Conservation (phyloP, 1,140 invertebrate genomes). For the Hetaerina americana region DNA sequence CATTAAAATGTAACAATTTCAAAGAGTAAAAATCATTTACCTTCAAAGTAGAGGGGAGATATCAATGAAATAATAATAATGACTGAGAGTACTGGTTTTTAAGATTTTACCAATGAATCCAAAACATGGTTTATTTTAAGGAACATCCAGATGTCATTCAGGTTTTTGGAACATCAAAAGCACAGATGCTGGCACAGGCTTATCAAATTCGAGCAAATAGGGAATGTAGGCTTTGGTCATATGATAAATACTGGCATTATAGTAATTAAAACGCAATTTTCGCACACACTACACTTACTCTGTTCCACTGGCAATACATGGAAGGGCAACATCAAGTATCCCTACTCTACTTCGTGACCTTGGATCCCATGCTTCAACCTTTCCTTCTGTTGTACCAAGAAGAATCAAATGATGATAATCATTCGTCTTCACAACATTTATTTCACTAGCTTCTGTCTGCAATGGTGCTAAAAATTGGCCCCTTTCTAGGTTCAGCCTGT, state of each 20-base stretch:
- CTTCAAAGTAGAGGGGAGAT: too few relatives aligned
- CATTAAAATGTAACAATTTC: too few relatives aligned
- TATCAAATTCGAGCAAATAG: too few relatives aligned
- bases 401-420: conserved; percentile 74
- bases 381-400: conserved; percentile 82
- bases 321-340: conserved; percentile 73
- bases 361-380: conserved; percentile 94
- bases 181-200: too few relatives aligned
- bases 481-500: conserved; percentile 88
- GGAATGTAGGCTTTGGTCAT: conserved; percentile 2
- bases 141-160: too few relatives aligned
- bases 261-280: not conserved
- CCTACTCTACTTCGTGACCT: conserved; percentile 59
- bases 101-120: too few relatives aligned
- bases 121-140: too few relatives aligned
- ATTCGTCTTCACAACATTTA: conserved; percentile 83
- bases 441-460: conserved; percentile 53
- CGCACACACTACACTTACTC: conserved; percentile 35
- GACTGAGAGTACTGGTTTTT: too few relatives aligned
- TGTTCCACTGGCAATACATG: conserved; percentile 44
- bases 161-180: too few relatives aligned
- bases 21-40: too few relatives aligned
- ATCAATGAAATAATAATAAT: too few relatives aligned
- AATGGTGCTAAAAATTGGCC: conserved; percentile 85
- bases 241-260: not conserved